A percentile compares a stretch with the other conserved stretches of the same genome.
Conservation (phyloP, 2,888 invertebrate genomes). For the Cephus rjabovi region DNA sequence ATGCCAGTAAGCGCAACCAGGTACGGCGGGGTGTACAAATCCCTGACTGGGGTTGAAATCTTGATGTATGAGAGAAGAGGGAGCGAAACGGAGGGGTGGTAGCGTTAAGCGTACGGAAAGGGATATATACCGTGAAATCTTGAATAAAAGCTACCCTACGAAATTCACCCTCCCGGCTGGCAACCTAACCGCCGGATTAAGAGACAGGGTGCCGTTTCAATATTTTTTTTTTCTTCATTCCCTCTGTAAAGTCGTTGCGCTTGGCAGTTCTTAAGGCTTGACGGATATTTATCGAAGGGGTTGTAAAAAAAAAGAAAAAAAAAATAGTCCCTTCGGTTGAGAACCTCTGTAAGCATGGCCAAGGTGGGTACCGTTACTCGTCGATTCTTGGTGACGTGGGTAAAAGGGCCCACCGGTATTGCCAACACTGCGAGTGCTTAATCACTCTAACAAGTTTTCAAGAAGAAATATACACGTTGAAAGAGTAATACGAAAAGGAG, state of each 20-base stretch:
- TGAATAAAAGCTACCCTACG: slow-evolving; percentile 28
- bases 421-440: neutral
- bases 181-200: slow-evolving; percentile 43
- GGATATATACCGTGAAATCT: slow-evolving; percentile 41
- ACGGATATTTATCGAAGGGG: neutral
- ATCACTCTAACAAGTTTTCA: neutral
- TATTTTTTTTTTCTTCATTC: slow-evolving; percentile 24
- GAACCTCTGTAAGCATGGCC: neutral
- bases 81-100: slow-evolving; percentile 5
- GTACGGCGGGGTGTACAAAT: neutral
- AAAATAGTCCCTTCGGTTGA: neutral
- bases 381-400: neutral
- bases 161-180: neutral
- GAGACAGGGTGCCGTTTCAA: slow-evolving; percentile 28
- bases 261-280: neutral
- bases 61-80: slow-evolving; percentile 17
- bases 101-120: slow-evolving; percentile 10
- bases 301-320: neutral
- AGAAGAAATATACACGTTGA: neutral
- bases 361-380: neutral
- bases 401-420: neutral
- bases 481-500: neutral
- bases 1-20: slow-evolving; percentile 1
- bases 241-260: slow-evolving; percentile 39
- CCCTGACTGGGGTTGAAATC: slow-evolving; percentile 21